Conservation (phyloP, 1,140 invertebrate species). For the Saccostrea cuccullata region DNA sequence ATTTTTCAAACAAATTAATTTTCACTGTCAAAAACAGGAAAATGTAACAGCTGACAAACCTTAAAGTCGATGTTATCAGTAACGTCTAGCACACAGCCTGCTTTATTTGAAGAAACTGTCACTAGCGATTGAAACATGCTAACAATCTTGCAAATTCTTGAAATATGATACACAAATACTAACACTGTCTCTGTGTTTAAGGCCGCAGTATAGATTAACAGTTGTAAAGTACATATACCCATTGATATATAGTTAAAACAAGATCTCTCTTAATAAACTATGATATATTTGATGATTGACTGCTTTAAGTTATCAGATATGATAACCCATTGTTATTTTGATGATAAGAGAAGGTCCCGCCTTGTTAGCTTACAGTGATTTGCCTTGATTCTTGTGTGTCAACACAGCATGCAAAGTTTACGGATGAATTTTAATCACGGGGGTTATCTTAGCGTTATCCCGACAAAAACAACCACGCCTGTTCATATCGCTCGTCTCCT, state of each 20-base stretch:
- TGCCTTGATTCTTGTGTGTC: slow-evolving; percentile 30
- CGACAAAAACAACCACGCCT: slow-evolving; percentile 26
- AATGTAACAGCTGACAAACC: not conserved
- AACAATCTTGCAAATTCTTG: too few species aligned
- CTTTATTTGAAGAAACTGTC: not conserved
- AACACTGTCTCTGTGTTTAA: too few species aligned
- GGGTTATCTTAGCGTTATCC: not conserved
- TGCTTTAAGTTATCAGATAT: slow-evolving; percentile 7
- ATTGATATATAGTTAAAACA: not conserved
- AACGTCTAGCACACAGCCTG: not conserved
- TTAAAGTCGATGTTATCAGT: not conserved
- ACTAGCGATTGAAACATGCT: too few species aligned
- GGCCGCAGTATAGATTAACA: too few species aligned
- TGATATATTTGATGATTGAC: slow-evolving; percentile 30
- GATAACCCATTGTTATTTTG: slow-evolving; percentile 27
- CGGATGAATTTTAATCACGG: slow-evolving; percentile 4
- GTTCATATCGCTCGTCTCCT: slow-evolving; percentile 25
- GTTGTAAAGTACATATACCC: not conserved
- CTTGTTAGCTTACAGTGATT: slow-evolving; percentile 21
- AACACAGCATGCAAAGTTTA: slow-evolving; percentile 11
- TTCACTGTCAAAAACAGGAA: not conserved
- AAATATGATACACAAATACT: too few species aligned
- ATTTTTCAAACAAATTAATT: slow-evolving; percentile 17
- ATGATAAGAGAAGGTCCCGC: not conserved
- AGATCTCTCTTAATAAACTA: not conserved